Evolutionary conservation across 2,113 vertebrate genomes (phyloP), one percentile per base, ranked within the genome.

Genomic region (Rhea americana): DNA sequence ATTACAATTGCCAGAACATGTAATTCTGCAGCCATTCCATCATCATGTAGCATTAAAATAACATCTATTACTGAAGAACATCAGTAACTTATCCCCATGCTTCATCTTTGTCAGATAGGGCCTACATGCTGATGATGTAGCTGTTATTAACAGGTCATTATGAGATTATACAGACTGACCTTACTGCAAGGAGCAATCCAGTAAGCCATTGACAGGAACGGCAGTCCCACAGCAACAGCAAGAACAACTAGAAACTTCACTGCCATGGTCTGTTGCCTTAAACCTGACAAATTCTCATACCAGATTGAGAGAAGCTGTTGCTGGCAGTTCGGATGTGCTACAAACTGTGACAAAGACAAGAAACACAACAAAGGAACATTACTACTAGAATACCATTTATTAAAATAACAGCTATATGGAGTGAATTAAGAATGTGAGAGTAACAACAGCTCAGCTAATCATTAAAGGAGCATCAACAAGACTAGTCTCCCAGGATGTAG

Each of bases 301-400:
- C 99, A 99, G 87, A 99, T 99, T 62, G 99, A 99, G 6, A 99
- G 98, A 59, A 99, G 99, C 12, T 99, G 99, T 86, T 99, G 99
- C 58, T 99, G 99, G 95, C 99, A 99, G 97, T 99, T 99, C 48
- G 99, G 99, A 96, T 99, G 99, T 56, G 99, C 99, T 88, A 99
- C 99, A 95, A 99, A 99, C 99, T 99, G 86, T 75, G 63, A 87
- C 37, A 70, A 91, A 89, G 45, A 65, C 35, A 93, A 56, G 14
- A 2, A 86, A 47, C n/a, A 78, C 6, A 72, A 79, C 19, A 39
- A 88, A 85, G 19, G 4, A 62, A 43, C 18, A 24, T 4, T 24
- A 61, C 9, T 47, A 17, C 35, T 41, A 71, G 55, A 79, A 35
- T 11, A 48, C 7, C 25, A 51, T 63, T 43, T 48, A 65, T 51